These are phyloP conservation scores for Drosophila prostipennis DNA, from an alignment of 2,888 invertebrate species.

Conservation along the genomic window DNA sequence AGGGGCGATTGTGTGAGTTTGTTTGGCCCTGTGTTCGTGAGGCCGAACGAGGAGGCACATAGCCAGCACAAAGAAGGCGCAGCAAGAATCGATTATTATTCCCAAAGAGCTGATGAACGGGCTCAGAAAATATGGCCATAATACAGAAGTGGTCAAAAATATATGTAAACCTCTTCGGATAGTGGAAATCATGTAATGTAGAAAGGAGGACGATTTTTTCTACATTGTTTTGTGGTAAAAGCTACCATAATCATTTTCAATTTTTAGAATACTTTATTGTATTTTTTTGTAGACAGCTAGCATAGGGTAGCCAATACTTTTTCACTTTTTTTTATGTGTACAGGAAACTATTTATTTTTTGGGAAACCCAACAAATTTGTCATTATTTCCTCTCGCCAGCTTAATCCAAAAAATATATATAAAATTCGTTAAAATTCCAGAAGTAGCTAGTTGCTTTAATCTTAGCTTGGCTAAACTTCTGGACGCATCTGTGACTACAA, in stretches of 20 bases:
- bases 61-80: constrained; percentile 45
- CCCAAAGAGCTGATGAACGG: constrained; percentile 46
- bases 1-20: constrained; percentile 40
- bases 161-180: not conserved
- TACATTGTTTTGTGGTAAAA: no score
- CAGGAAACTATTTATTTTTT: no score
- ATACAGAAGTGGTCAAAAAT: constrained; percentile 12
- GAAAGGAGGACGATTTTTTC: no score
- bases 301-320: no score
- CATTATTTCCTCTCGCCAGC: not conserved
- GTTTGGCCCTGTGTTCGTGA: constrained; percentile 21
- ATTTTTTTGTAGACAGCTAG: no score
- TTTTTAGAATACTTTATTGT: no score
- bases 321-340: no score
- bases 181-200: not conserved
- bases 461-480: not conserved
- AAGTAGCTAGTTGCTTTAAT: not conserved
- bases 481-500: constrained; percentile 7
- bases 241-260: no score
- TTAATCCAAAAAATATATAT: not conserved
- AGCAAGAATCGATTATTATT: constrained; percentile 72
- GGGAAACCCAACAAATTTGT: no score
- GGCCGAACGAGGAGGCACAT: constrained; percentile 16
- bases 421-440: not conserved
- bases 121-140: constrained; percentile 27